Base-by-base conservation (phyloP, 2,888 invertebrate species). In the Metacarcinus magister region DNA sequence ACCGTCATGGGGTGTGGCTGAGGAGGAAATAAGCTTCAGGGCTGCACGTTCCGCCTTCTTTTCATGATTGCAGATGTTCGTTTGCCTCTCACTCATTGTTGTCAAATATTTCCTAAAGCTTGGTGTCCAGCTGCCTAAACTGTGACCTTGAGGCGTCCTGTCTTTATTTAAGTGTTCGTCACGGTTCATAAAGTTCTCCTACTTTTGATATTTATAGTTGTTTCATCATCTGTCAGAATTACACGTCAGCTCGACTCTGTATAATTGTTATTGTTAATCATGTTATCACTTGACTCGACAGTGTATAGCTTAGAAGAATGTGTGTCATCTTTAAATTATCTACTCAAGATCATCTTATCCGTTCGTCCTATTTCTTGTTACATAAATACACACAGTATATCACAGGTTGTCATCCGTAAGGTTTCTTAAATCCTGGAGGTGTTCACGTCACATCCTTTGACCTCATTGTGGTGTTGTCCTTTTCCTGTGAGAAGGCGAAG, bases 1-100 rank as follows among this genome's bases (percentile, higher is more conserved):
- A 32, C 32, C 19, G 87, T 87, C 87, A 87, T 87, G 87, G 87
- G 87, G 87, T 87, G 87, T 87, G 87, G 39, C 87, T 16, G 60
- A 32, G 39, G 87, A 87, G 87, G 32, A 87, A 87, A 28, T 75
- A n/a, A 28, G 28, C 75, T 3, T 75, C 75, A 75, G 75, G 75
- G 8, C 10, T 75, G 28, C 8, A 28, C 1, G 4, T 28, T 82
- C 23, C 75, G 28, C 28, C n/a, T 0, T 82, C n/a, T 7, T 10
- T 28, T 28, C 75, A 2, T 75, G 75, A 28, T 75, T 23, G 3
- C n/a, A 75, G 75, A 13, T n/a, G n/a, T 75, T 19, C 23, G 75
- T 82, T 82, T 28, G 10, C n/a, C 10, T 82, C 28, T n/a, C n/a
- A n/a, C 5, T n/a, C 39, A 16, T 39, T 13, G 39, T 87, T 32